phyloP scores from a whole-genome alignment of 2,113 vertebrate species.

The Genyomyrus donnyi region DNA sequence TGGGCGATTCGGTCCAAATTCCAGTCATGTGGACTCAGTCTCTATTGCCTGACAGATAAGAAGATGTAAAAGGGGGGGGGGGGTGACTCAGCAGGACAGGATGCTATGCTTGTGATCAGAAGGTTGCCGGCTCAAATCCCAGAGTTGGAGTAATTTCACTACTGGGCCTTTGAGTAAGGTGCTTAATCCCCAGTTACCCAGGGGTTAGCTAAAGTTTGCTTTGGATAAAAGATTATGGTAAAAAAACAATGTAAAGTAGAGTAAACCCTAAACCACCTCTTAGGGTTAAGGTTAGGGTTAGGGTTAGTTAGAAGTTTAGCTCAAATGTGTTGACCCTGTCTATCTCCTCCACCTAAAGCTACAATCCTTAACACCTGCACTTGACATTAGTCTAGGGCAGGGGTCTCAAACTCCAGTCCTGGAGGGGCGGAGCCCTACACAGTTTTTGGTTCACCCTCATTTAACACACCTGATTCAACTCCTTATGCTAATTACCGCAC shows the following conservation, averaged over 20 bases:
- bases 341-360: too few species aligned
- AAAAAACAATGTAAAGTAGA: not conserved
- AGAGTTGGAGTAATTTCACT: not conserved
- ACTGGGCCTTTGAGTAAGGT: not conserved
- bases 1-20: not conserved
- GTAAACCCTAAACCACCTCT: not conserved
- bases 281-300: not conserved
- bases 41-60: constrained; percentile 3
- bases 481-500: too few species aligned
- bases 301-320: not conserved
- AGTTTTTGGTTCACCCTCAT: too few species aligned
- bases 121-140: not conserved
- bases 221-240: not conserved
- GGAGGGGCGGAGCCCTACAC: too few species aligned
- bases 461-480: too few species aligned
- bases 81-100: not conserved
- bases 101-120: not conserved
- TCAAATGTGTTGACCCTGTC: not conserved
- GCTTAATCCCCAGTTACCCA: not conserved
- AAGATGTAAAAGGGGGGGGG: not conserved
- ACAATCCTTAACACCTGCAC: not conserved
- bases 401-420: too few species aligned
- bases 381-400: not conserved
- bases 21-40: not conserved
- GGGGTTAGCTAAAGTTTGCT: not conserved